These are phyloP conservation scores for Tribolium freemani DNA, from an alignment of 2,888 invertebrate genomes.

Conservation along the genomic window DNA sequence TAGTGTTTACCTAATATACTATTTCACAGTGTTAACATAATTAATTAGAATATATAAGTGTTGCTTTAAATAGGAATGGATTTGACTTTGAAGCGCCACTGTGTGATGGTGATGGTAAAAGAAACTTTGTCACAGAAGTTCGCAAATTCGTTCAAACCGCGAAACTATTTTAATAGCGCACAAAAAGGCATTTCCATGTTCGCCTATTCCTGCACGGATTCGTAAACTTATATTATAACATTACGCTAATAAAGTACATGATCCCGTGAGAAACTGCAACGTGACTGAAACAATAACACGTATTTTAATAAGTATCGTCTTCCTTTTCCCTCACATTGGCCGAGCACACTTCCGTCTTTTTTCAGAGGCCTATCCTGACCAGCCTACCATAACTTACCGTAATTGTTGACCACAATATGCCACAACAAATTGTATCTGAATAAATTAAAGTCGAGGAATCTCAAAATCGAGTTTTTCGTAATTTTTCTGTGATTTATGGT, in stretches of 20 bases:
- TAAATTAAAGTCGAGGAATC: conserved; percentile 48
- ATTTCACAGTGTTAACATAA: too few relatives aligned
- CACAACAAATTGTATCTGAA: conserved; percentile 62
- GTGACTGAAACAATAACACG: conserved; percentile 69
- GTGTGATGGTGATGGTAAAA: too few relatives aligned
- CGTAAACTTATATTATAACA: conserved; percentile 55
- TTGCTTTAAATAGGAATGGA: too few relatives aligned
- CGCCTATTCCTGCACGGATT: conserved; percentile 52
- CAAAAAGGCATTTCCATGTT: conserved; percentile 45
- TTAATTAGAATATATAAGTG: too few relatives aligned
- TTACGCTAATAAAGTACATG: conserved; percentile 62
- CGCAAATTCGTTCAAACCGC: background rate
- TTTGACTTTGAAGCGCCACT: too few relatives aligned
- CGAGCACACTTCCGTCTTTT: conserved; percentile 15
- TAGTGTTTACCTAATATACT: too few relatives aligned
- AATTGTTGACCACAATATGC: conserved; percentile 63
- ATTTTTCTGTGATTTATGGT: conserved; percentile 1
- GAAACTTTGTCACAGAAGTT: too few relatives aligned
- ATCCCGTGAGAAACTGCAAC: conserved; percentile 69
- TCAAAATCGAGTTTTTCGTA: background rate
- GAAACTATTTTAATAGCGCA: conserved; percentile 36
- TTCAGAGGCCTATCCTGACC: conserved; percentile 50
- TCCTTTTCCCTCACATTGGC: conserved; percentile 53
- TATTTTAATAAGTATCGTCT: conserved; percentile 67
- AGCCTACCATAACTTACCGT: conserved; percentile 62